Base-by-base conservation (phyloP, 2,113 vertebrate species). In the Machaerirhynchus nigripectus region DNA sequence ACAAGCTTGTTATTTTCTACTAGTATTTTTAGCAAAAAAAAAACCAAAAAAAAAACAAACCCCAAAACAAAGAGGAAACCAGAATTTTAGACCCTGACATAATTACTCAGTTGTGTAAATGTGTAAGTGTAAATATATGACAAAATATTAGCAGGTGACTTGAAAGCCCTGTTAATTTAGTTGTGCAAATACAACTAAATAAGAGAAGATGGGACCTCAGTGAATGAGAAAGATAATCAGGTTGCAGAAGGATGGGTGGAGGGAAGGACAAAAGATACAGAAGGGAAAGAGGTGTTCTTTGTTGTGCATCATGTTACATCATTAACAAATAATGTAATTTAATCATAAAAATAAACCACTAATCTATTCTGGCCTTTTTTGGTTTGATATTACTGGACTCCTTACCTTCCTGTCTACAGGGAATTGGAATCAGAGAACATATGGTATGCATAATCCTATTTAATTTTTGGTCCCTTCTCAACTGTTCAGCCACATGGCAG, bases 241-340 rank as follows among this genome's bases (percentile, higher is more conserved):
- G 69, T 47, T 93, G 87, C 95, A 98, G 96, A 96, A 95, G 96
- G 90, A 90, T 35, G 26, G 81, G 76, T 92, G 93, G 88, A 83
- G 94, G 90, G 57, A 94, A 93, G 71, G 50, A 91, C 81, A 95
- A 96, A 88, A 93, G 77, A 73, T 69, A 82, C 97, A 98, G 96
- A 97, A 57, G 96, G 97, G 78, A 86, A 96, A 96, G 91, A 96
- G 97, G 90, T 86, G 63, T 82, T 93, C 24, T 74, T 90, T 76
- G 61, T 64, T 20, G 16, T 40, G 88, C 63, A 87, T 98, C 73
- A 10, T 73, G 15, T 98, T 97, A 95, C 96, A 83, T 86, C 40
- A n/a, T 61, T 85, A 63, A 70, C 6, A n/a, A 61, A 86, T 78
- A 52, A 63, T 76, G 95, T 96, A 92, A 97, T 96, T 95, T 95